Base-by-base conservation (phyloP, 2,797 vertebrate genomes). In the Acanthiza pusilla region DNA sequence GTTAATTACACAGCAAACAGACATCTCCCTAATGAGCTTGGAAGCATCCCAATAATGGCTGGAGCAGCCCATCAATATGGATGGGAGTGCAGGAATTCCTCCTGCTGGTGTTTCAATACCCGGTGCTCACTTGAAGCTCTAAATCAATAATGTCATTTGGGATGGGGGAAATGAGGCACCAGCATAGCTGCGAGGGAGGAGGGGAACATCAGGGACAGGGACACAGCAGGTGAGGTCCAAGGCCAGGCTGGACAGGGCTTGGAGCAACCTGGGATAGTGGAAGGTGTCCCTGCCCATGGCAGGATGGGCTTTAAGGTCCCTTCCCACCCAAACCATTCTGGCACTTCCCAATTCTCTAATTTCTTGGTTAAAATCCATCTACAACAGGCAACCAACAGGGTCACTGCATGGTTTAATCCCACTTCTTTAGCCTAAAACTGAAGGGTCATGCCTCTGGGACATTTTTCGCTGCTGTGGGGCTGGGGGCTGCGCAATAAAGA, bases 1-100 rank as follows among this genome's bases (percentile, higher is more conserved):
- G 81, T 50, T 94, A 93, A 96, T 94, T 79, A 85, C 92, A n/a
- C 14, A 26, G 55, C 92, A 85, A 80, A 53, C 17, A 85, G 77
- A 48, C 29, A 6, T 16, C 26, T 70, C 55, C 74, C 55, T 85
- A 74, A 91, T 0, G 67, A 27, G 81, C 81, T 19, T 67, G 91
- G 91, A 66, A 55, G 60, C n/a, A 34, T 82, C 92, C 77, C 86
- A 87, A 0, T 10, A 2, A 32, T 2, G 65, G 66, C 83, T 53
- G 5, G 76, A 55, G 57, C 88, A 80, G 79, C 77, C 57, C 73
- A 25, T 70, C 63, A 3, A 13, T 58, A 13, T 0, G 7, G 9
- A 2, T 2, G 8, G 7, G 51, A 58, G 38, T 8, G 4, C 10
- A 3, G 48, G 71, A 19, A 40, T 65, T 58, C 4, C 8, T 77